phyloP scores from a whole-genome alignment of 92 coral and sea anemone species.

The Phenganax subtilis region DNA sequence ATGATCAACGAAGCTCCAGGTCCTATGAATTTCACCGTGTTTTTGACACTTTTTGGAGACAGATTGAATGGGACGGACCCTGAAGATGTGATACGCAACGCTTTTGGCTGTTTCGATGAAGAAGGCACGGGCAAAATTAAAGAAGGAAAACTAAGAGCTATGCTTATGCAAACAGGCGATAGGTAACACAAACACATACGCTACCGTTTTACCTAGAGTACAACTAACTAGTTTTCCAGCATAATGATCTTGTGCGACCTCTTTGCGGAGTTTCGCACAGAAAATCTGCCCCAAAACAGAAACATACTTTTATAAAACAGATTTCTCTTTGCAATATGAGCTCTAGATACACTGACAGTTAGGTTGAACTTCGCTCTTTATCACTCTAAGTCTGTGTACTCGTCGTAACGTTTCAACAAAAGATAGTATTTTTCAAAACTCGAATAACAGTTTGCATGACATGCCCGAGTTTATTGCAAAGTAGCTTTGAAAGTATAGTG shows the following conservation, averaged over 20 bases:
- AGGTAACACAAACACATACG: conserved; percentile 39
- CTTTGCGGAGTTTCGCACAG: neutral
- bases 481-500: neutral
- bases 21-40: conserved; percentile 88
- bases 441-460: neutral
- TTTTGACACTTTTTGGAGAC: conserved; percentile 94
- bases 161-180: conserved; percentile 71
- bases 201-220: conserved; percentile 2
- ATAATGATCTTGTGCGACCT: neutral
- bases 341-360: neutral
- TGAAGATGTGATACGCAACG: conserved; percentile 86
- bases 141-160: conserved; percentile 65
- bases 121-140: conserved; percentile 66
- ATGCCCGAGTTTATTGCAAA: neutral
- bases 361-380: neutral
- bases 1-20: conserved; percentile 93
- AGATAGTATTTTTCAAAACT: neutral
- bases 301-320: conserved; percentile 7
- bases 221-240: neutral
- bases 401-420: neutral
- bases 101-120: conserved; percentile 85
- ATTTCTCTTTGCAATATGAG: conserved; percentile 7
- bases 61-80: conserved; percentile 97
- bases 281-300: neutral
- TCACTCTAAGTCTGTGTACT: conserved; percentile 15